Percentiles rank a stretch among this genome's conserved stretches.
These are phyloP conservation scores for Falco punctatus DNA, from an alignment of 2,113 vertebrate species.

Conservation along the genomic window DNA sequence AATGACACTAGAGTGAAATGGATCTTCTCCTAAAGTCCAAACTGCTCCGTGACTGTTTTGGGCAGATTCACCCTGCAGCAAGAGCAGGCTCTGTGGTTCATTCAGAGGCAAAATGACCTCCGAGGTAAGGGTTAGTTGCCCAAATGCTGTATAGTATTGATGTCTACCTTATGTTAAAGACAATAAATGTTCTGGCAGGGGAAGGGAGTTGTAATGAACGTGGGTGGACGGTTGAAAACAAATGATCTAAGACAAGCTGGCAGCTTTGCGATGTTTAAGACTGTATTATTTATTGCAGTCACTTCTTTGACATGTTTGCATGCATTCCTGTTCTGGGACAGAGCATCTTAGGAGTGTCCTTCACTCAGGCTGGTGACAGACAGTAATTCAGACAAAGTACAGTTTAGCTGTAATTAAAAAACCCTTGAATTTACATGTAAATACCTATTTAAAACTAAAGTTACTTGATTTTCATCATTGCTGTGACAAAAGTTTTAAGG, in stretches of 20 bases:
- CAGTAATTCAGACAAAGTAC: neutral
- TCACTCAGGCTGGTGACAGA: neutral
- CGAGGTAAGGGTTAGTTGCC: neutral
- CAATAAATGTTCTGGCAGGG: neutral
- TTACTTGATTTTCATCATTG: neutral
- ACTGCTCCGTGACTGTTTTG: neutral
- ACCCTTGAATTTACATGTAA: neutral
- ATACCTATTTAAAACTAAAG: neutral
- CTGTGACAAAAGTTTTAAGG: neutral
- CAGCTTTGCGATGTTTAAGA: neutral
- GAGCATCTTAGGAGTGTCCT: neutral
- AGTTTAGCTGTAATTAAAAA: neutral
- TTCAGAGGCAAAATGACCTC: neutral
- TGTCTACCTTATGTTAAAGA: neutral
- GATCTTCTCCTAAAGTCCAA: neutral
- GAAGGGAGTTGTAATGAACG: neutral
- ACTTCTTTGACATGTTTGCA: neutral
- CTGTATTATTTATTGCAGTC: neutral
- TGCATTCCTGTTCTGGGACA: neutral
- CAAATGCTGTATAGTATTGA: fast-evolving
- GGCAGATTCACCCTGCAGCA: neutral
- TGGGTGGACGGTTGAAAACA: neutral
- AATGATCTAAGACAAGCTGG: neutral
- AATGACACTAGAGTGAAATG: neutral
- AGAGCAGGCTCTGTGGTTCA: neutral